phyloP scores from a whole-genome alignment of 2,797 vertebrate genomes.

The Gymnoscopelus braueri region DNA sequence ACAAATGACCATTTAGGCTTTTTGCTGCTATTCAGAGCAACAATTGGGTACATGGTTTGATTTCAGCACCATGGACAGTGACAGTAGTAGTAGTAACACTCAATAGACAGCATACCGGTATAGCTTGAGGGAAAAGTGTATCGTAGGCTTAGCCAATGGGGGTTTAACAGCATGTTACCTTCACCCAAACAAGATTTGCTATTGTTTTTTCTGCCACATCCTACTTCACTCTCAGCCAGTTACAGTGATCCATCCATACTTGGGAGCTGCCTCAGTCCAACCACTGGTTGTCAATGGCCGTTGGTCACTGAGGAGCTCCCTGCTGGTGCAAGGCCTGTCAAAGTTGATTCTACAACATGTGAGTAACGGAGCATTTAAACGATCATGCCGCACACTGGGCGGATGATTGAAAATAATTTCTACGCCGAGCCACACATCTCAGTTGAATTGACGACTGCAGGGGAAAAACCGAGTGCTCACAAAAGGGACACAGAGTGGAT shows the following conservation, averaged over 20 bases:
- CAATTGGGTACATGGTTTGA: background rate
- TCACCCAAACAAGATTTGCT: no score
- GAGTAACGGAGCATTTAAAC: slow-evolving; percentile 47
- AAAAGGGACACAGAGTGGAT: slow-evolving; percentile 42
- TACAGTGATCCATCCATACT: no score
- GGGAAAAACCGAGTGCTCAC: slow-evolving; percentile 45
- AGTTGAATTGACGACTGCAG: slow-evolving; percentile 60
- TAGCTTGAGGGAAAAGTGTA: slow-evolving; percentile 17
- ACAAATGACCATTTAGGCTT: background rate
- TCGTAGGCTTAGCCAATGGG: background rate
- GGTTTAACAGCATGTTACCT: background rate
- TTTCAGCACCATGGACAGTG: slow-evolving; percentile 20
- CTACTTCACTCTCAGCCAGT: no score
- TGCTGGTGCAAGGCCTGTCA: no score
- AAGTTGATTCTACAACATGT: slow-evolving; percentile 3
- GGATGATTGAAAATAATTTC: slow-evolving; percentile 55
- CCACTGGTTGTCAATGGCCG: no score
- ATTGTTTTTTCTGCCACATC: no score
- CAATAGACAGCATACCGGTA: slow-evolving; percentile 8
- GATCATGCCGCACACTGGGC: slow-evolving; percentile 12
- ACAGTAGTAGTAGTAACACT: slow-evolving; percentile 4
- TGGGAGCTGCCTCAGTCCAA: no score
- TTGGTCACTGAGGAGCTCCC: no score
- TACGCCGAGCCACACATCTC: slow-evolving; percentile 39
- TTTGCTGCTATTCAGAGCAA: no score